Conservation (phyloP, 2,888 invertebrate genomes). For the Achlya flavicornis region DNA sequence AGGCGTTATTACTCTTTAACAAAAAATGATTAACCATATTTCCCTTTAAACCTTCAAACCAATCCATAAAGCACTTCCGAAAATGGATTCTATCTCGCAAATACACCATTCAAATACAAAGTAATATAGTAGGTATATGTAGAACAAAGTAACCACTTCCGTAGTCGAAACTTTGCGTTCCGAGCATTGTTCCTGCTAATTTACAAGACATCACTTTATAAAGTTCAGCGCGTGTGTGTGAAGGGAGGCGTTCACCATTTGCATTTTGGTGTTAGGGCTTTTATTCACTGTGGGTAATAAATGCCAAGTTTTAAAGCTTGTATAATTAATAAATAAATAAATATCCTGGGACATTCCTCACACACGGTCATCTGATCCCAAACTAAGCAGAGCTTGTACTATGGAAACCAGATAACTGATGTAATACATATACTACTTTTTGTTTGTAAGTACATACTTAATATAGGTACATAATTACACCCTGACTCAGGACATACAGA, state of each 20-base stretch:
- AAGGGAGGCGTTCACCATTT: constrained; percentile 42
- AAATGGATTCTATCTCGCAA: constrained; percentile 4
- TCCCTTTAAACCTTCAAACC: too few species aligned
- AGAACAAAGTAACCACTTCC: constrained; percentile 8
- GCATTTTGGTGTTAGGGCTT: constrained; percentile 41
- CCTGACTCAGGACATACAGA: too few species aligned
- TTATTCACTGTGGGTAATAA: constrained; percentile 11
- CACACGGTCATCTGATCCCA: too few species aligned
- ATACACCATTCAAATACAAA: background rate
- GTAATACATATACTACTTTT: too few species aligned
- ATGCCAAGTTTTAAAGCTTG: background rate
- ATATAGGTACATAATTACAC: too few species aligned
- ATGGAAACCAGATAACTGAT: too few species aligned
- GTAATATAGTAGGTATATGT: background rate
- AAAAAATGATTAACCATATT: too few species aligned
- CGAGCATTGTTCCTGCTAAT: constrained; percentile 52
- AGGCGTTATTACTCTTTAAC: too few species aligned
- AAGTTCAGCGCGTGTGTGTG: constrained; percentile 44
- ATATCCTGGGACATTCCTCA: too few species aligned
- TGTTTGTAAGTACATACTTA: too few species aligned
- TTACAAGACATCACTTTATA: constrained; percentile 55
- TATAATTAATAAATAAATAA: too few species aligned
- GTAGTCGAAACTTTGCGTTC: constrained; percentile 11
- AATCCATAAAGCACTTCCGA: constrained; percentile 1
- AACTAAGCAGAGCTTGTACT: too few species aligned